Evolutionary conservation across 2,113 vertebrate species (phyloP).

Genomic region (Scartelaos histophorus): DNA sequence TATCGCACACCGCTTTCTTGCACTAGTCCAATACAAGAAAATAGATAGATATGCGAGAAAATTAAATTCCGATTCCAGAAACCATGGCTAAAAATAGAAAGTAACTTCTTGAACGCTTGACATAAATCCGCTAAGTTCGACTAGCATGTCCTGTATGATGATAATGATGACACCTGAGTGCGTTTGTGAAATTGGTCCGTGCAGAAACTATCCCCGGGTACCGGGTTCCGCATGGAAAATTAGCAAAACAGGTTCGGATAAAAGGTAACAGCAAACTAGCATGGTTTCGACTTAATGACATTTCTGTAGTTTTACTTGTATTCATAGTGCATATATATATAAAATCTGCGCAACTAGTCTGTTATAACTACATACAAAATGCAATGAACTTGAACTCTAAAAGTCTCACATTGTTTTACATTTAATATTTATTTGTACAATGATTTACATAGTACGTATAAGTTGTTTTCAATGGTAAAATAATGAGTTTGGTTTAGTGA

Average conservation of each 20-base stretch:
- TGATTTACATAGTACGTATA: background rate
- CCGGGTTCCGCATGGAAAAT: constrained; percentile 54
- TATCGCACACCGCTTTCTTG: background rate
- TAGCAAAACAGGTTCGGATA: background rate
- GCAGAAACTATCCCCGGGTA: constrained; percentile 22
- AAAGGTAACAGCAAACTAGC: background rate
- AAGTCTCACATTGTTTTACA: background rate
- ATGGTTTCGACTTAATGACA: background rate
- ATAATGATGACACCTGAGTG: constrained; percentile 64
- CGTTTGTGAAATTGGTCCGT: constrained; percentile 54
- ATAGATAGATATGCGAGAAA: background rate
- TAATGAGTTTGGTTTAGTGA: background rate
- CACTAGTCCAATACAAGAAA: background rate
- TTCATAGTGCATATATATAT: background rate
- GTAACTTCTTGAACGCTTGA: background rate
- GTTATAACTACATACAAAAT: background rate
- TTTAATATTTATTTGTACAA: background rate
- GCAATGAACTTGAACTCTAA: background rate
- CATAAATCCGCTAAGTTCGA: constrained; percentile 59
- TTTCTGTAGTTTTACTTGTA: background rate
- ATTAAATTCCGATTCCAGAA: background rate
- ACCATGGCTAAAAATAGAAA: background rate
- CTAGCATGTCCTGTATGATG: constrained; percentile 57
- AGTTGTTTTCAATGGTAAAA: background rate
- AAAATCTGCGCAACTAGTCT: background rate